A percentile compares a stretch with the other conserved stretches of the same genome.
Conservation (phyloP, 2,797 vertebrate species). For the Amniataba percoides region DNA sequence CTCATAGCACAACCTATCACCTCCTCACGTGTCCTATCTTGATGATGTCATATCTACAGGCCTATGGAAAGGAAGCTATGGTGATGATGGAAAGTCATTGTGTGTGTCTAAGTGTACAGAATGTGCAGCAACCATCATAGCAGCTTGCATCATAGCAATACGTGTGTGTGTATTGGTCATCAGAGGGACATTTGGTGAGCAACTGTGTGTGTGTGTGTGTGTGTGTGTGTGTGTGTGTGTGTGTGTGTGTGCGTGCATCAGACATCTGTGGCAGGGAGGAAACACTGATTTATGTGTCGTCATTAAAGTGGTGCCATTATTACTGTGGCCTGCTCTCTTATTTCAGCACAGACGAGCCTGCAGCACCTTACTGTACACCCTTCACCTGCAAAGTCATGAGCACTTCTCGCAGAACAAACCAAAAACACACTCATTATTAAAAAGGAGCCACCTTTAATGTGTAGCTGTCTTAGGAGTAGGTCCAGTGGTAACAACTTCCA, state of each 20-base stretch:
- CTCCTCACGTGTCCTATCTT: conserved; percentile 6
- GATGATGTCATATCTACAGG: conserved; percentile 35
- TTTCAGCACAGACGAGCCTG: conserved; percentile 85
- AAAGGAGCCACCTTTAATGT: conserved; percentile 16
- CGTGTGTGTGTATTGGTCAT: conserved; percentile 56
- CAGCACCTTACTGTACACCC: conserved; percentile 73
- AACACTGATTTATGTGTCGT: conserved; percentile 95
- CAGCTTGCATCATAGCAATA: conserved; percentile 29
- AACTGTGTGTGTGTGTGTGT: conserved; percentile 17
- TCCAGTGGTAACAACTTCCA: neutral
- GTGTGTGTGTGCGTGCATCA: conserved; percentile 15
- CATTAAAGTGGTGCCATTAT: conserved; percentile 94
- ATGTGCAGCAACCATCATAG: conserved; percentile 28
- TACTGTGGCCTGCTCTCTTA: conserved; percentile 88
- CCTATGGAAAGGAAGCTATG: conserved; percentile 15
- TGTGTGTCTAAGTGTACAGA: conserved; percentile 13
- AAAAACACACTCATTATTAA: conserved; percentile 8
- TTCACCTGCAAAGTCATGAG: conserved; percentile 18
- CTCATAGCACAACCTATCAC: neutral
- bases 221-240: conserved; percentile 20
- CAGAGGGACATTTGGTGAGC: conserved; percentile 46
- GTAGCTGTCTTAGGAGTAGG: conserved; percentile 20
- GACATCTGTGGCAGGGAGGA: conserved; percentile 92
- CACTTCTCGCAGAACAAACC: neutral
- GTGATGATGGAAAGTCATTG: conserved; percentile 21